Base-by-base conservation (phyloP, 2,888 invertebrate genomes). In the Stenoptilia bipunctidactyla region DNA sequence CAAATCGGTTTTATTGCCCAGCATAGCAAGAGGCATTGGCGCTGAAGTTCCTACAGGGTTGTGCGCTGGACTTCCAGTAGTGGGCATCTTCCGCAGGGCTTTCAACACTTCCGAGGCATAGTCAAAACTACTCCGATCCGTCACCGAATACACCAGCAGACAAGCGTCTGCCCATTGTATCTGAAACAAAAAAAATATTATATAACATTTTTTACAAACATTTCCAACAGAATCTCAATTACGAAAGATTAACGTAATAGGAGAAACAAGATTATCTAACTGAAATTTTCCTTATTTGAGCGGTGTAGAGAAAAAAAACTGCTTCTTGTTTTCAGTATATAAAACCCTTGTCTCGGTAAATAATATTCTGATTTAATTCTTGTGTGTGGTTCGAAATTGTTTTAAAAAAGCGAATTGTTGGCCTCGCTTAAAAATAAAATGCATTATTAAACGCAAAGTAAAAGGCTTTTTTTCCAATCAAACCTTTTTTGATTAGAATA, bases 111-210 rank as follows among this genome's bases (percentile, higher is more conserved):
- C 88, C 2, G 86, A 73, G 9, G 92, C 92, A 58, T 91, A 90
- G 48, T 87, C 85, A 54, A 91, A 90, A 53, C 91, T 91, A 50
- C 82, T 85, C 46, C 89, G 85, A 55, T 91, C 90, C 6, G 91
- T 92, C 53, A 92, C 90, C 49, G 91, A 90, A 71, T 92, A 93
- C 15, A 92, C 92, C 35, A 92, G 85, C 10, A 92, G 85, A 56
- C 90, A 91, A 0, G 91, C 92, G 61, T 92, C 92, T 1, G 92
- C 91, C 91, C 92, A 91, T 63, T 90, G 88, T 41, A 92, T 88
- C 75, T 86, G 66, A 27, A 75, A 73, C 70, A 69, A 76, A 44
- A 46, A 15, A 45, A 38, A 14, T 34, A 45, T 38, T 38, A 44
- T 45, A 15, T 3, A 36, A 45, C 42, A 39, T 13, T 15, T 27